Percentiles rank a stretch among this genome's conserved stretches.
Evolutionary conservation across 2,888 invertebrate species (phyloP).

Genomic region (Axea sp.): DNA sequence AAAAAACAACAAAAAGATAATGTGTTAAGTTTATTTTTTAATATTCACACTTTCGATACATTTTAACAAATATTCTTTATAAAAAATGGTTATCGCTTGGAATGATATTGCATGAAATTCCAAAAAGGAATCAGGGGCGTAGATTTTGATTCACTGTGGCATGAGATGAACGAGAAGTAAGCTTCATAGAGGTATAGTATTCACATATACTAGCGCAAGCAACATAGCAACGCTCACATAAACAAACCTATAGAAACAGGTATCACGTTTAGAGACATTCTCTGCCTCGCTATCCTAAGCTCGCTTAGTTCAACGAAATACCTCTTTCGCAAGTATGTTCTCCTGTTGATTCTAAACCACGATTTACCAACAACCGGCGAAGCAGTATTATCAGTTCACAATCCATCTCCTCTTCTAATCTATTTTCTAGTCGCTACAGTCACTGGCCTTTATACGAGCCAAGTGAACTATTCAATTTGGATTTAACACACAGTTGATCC

Average conservation of each 20-base stretch:
- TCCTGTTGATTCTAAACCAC: constrained; percentile 83
- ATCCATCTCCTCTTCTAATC: constrained; percentile 66
- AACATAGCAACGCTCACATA: constrained; percentile 59
- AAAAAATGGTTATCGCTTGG: no score
- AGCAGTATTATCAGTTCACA: constrained; percentile 68
- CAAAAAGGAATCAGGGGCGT: constrained; percentile 23
- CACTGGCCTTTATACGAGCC: neutral
- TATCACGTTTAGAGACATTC: constrained; percentile 79
- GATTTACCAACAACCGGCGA: constrained; percentile 84
- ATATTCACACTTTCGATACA: no score
- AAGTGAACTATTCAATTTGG: neutral
- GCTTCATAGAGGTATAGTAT: constrained; percentile 33
- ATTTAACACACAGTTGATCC: constrained; percentile 13
- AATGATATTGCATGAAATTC: constrained; percentile 2
- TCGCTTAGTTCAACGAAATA: constrained; percentile 75
- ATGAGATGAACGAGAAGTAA: constrained; percentile 16
- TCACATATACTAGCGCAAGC: constrained; percentile 38
- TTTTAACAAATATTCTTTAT: no score
- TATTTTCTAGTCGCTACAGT: constrained; percentile 66
- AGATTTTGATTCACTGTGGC: constrained; percentile 27
- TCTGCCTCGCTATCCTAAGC: constrained; percentile 75
- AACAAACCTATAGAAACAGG: constrained; percentile 57
- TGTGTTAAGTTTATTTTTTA: no score
- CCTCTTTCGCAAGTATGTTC: constrained; percentile 79
- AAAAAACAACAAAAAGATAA: no score